Evolutionary conservation across 1,140 invertebrate genomes (phyloP).

Genomic region (Caerostris darwini): DNA sequence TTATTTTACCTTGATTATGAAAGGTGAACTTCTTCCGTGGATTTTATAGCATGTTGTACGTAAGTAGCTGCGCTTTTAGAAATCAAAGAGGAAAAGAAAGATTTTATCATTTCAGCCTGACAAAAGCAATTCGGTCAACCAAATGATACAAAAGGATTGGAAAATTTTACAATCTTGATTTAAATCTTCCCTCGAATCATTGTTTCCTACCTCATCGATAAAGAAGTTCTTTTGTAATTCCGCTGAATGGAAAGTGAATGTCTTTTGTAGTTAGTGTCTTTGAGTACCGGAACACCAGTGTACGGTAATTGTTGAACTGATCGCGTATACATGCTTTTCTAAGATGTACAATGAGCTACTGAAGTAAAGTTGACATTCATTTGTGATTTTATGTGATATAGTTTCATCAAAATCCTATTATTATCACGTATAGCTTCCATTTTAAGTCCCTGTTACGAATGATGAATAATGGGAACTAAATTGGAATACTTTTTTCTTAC

Average conservation of each 20-base stretch:
- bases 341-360: neutral
- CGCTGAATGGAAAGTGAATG: constrained; percentile 53
- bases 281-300: neutral
- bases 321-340: neutral
- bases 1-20: constrained; percentile 61
- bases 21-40: constrained; percentile 22
- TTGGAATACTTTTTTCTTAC: too few species aligned
- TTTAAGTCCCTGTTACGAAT: neutral
- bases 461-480: too few species aligned
- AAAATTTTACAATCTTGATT: constrained; percentile 70
- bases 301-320: constrained; percentile 40
- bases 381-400: neutral
- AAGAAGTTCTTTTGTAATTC: constrained; percentile 60
- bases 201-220: constrained; percentile 32
- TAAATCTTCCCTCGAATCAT: neutral
- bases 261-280: constrained; percentile 54
- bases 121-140: constrained; percentile 62
- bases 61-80: neutral
- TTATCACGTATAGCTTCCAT: neutral
- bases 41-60: neutral
- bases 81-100: constrained; percentile 58
- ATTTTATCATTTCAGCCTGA: constrained; percentile 64
- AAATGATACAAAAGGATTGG: constrained; percentile 62
- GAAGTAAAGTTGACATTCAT: constrained; percentile 10
- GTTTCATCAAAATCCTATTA: constrained; percentile 19